A percentile compares a stretch with the other conserved stretches of the same genome.
These are phyloP conservation scores for Polypterus bichir DNA, from an alignment of 2,113 vertebrate genomes.

Conservation along the genomic window DNA sequence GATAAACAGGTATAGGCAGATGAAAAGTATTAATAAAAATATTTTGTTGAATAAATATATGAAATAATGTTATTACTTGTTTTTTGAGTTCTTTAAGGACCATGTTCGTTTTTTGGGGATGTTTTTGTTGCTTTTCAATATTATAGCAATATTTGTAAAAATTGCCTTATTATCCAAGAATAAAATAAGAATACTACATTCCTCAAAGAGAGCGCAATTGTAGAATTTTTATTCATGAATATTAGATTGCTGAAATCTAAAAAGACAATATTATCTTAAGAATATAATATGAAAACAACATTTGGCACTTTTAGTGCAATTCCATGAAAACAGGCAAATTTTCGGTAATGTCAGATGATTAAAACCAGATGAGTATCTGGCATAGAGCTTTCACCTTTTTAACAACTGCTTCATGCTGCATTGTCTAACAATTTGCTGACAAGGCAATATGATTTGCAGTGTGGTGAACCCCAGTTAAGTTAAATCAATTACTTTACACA, in stretches of 20 bases:
- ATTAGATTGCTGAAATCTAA: conserved; percentile 21
- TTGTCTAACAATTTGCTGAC: conserved; percentile 12
- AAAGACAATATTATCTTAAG: conserved; percentile 37
- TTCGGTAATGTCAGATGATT: conserved; percentile 24
- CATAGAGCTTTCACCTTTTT: background rate
- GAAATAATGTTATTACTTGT: too few relatives aligned
- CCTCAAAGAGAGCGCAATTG: too few relatives aligned
- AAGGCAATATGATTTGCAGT: conserved; percentile 18
- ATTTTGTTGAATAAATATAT: too few relatives aligned
- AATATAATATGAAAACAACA: conserved; percentile 21
- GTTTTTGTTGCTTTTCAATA: too few relatives aligned
- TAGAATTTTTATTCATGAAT: conserved; percentile 8
- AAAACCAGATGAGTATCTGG: conserved; percentile 33
- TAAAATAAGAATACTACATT: too few relatives aligned
- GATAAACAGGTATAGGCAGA: too few relatives aligned
- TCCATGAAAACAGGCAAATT: conserved; percentile 30
- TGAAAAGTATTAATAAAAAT: too few relatives aligned
- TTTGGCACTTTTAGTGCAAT: conserved; percentile 27
- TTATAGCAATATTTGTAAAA: too few relatives aligned
- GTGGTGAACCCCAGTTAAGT: conserved; percentile 26
- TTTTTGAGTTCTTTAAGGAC: too few relatives aligned
- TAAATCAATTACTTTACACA: conserved; percentile 27
- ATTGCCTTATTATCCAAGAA: too few relatives aligned
- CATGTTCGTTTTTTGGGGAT: too few relatives aligned
- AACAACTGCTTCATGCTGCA: conserved; percentile 3